Percentiles rank a stretch among this genome's conserved stretches.
These are phyloP conservation scores for Pica pica DNA, from an alignment of 2,113 vertebrate species.

Conservation along the genomic window DNA sequence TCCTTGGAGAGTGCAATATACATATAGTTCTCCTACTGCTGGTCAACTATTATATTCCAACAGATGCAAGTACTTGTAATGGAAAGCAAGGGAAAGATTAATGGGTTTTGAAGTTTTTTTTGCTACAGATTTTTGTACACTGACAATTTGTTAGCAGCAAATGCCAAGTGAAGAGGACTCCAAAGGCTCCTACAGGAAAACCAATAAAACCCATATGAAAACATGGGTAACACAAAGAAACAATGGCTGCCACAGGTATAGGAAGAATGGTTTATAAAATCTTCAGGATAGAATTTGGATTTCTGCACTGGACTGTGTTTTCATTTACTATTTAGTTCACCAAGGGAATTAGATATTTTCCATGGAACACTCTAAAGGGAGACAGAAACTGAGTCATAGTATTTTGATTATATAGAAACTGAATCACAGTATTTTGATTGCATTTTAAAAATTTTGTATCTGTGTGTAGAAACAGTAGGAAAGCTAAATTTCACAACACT, in stretches of 20 bases:
- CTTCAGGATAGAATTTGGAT: neutral
- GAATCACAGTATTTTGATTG: neutral
- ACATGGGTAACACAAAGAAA: neutral
- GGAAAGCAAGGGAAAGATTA: neutral
- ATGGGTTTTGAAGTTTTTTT: neutral
- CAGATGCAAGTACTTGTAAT: neutral
- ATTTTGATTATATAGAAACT: neutral
- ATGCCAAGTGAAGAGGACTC: neutral
- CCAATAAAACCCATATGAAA: neutral
- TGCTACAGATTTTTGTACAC: neutral
- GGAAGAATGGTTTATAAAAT: neutral
- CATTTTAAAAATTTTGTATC: neutral
- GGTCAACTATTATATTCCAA: neutral
- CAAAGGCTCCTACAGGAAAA: neutral
- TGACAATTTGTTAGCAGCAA: neutral
- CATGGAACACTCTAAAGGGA: neutral
- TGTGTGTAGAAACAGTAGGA: neutral
- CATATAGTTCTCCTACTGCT: neutral
- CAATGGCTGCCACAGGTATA: neutral
- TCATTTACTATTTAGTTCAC: neutral
- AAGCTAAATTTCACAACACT: neutral
- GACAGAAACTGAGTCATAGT: neutral
- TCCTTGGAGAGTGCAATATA: neutral
- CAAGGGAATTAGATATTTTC: neutral
- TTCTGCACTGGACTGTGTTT: neutral